phyloP scores from a whole-genome alignment of 2,888 invertebrate species.

The Dichetophora obliterata region DNA sequence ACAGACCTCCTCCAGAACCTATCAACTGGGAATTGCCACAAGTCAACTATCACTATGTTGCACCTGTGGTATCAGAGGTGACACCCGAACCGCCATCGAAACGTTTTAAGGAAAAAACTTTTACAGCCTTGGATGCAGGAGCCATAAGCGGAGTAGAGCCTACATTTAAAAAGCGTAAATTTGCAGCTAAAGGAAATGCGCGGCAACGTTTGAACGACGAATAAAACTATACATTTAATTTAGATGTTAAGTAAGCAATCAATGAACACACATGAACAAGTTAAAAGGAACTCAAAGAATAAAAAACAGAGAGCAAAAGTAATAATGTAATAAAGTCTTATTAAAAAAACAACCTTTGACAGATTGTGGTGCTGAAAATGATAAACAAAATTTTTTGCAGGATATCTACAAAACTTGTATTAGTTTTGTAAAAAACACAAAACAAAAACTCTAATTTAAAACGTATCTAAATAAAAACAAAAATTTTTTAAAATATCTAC shows the following conservation, averaged over 20 bases:
- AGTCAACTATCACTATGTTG: constrained; percentile 61
- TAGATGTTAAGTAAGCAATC: not conserved
- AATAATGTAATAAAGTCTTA: too few species aligned
- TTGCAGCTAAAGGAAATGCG: constrained; percentile 64
- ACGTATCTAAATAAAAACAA: too few species aligned
- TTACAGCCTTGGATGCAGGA: constrained; percentile 56
- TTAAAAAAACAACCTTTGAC: too few species aligned
- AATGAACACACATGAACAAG: not conserved
- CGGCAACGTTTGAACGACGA: constrained; percentile 64
- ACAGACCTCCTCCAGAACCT: constrained; percentile 59
- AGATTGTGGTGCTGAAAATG: too few species aligned
- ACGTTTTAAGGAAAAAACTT: constrained; percentile 68
- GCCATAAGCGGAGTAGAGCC: constrained; percentile 50
- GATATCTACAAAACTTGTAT: too few species aligned
- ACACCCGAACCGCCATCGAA: constrained; percentile 62
- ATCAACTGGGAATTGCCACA: constrained; percentile 82
- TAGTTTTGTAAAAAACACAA: too few species aligned
- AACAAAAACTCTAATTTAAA: too few species aligned
- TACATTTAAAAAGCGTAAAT: constrained; percentile 67
- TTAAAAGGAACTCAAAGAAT: not conserved
- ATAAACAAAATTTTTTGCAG: too few species aligned
- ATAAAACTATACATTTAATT: constrained; percentile 11
- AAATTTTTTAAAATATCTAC: too few species aligned
- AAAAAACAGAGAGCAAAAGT: too few species aligned
- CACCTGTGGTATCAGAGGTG: constrained; percentile 57